Evolutionary conservation across 1,140 invertebrate species (phyloP).

Genomic region (Drosophila watanabei): DNA sequence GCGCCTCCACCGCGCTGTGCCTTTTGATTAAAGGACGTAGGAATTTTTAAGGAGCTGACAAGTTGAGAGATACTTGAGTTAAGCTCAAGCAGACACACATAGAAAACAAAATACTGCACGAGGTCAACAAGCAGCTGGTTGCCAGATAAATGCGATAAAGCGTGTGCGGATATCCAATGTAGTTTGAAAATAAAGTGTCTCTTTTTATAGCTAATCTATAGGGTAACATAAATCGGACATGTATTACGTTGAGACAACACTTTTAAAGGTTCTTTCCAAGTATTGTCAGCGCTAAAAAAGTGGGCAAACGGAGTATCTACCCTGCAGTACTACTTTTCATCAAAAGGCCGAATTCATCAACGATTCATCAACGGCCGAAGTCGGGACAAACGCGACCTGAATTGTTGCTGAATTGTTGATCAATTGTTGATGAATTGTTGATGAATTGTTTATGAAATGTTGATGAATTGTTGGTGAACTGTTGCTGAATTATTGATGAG

Average conservation of each 20-base stretch:
- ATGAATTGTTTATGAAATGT: too few relatives aligned
- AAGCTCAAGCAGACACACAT: slow-evolving; percentile 27
- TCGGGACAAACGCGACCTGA: too few relatives aligned
- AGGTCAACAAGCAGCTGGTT: slow-evolving; percentile 30
- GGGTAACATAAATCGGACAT: neutral
- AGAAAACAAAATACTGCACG: slow-evolving; percentile 16
- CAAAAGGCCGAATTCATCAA: too few relatives aligned
- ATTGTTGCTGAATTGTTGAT: too few relatives aligned
- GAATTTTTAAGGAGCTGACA: slow-evolving; percentile 49
- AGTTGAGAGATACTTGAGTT: slow-evolving; percentile 41
- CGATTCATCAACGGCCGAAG: too few relatives aligned
- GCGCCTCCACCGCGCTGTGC: slow-evolving; percentile 11
- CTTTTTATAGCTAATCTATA: neutral
- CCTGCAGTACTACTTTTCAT: too few relatives aligned
- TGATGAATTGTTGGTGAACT: too few relatives aligned
- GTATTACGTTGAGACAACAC: neutral
- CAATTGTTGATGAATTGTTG: too few relatives aligned
- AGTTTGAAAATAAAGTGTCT: neutral
- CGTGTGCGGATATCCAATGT: slow-evolving; percentile 2
- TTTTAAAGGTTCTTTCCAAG: too few relatives aligned
- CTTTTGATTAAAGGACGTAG: slow-evolving; percentile 46
- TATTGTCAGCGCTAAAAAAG: neutral
- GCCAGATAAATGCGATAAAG: slow-evolving; percentile 23
- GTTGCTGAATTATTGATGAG: too few relatives aligned
- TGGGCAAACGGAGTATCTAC: neutral